Evolutionary conservation across 2,113 vertebrate genomes (phyloP).

Genomic region (Conger conger): DNA sequence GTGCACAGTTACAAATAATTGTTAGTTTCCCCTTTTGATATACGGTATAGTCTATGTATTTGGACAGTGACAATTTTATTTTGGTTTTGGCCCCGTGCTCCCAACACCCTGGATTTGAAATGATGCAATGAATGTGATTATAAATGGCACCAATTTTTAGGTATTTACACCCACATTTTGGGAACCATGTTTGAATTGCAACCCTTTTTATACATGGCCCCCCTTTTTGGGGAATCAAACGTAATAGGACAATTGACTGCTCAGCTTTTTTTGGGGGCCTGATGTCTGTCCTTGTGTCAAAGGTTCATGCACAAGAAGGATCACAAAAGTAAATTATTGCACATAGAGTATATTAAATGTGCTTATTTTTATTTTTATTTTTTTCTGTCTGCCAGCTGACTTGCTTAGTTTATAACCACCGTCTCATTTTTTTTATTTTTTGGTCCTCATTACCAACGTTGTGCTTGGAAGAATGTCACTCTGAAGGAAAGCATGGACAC

Average conservation of each 20-base stretch:
- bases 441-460: background rate
- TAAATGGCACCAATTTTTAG: too few species aligned
- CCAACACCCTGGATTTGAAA: too few species aligned
- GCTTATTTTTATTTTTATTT: background rate
- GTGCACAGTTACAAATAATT: background rate
- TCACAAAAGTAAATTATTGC: too few species aligned
- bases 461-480: background rate
- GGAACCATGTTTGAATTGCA: too few species aligned
- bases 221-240: too few species aligned
- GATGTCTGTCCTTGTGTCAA: background rate
- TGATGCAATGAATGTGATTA: too few species aligned
- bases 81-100: too few species aligned
- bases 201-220: background rate
- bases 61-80: too few species aligned
- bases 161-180: too few species aligned
- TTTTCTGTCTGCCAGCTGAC: background rate
- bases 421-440: background rate
- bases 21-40: too few species aligned
- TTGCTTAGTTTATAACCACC: background rate
- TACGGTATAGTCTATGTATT: too few species aligned
- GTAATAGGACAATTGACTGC: background rate
- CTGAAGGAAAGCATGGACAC: conserved; percentile 31
- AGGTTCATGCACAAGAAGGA: too few species aligned
- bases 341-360: background rate
- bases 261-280: background rate